Conservation (phyloP, 35 echinoderm and acorn worm species). For the Amphiura filiformis region DNA sequence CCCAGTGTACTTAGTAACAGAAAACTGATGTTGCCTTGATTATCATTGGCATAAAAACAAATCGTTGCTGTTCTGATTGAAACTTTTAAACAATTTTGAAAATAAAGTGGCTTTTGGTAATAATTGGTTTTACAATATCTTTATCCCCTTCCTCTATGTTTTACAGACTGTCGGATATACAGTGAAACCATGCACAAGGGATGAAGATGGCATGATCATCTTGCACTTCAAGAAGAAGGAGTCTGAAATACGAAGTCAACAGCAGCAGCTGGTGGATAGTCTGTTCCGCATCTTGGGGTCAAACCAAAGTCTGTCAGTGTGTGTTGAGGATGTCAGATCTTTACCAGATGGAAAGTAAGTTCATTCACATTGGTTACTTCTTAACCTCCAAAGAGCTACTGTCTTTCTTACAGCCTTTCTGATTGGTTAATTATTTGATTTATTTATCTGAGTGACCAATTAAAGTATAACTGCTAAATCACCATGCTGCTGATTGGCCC, state of each 20-base stretch:
- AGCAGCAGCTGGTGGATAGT: constrained; percentile 86
- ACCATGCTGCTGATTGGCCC: not conserved
- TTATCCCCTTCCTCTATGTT: not conserved
- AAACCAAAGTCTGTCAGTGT: constrained; percentile 76
- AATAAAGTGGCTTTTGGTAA: not conserved
- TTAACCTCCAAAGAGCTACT: no score
- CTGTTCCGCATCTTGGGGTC: constrained; percentile 82
- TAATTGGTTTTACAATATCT: no score
- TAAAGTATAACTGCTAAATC: no score
- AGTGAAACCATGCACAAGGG: constrained; percentile 74
- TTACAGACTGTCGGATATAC: constrained; percentile 90
- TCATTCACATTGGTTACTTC: no score
- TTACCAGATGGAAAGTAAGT: constrained; percentile 81
- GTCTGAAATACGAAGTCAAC: constrained; percentile 61
- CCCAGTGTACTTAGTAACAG: no score
- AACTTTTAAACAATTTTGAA: not conserved
- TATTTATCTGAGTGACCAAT: no score
- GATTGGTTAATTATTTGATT: no score
- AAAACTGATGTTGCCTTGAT: no score
- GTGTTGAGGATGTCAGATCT: constrained; percentile 84
- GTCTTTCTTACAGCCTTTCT: no score
- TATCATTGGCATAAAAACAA: no score
- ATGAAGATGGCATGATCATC: constrained; percentile 80
- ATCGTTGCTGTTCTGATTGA: no score
- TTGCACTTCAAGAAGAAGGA: constrained; percentile 95